These are phyloP conservation scores for Selenia dentaria DNA, from an alignment of 2,888 invertebrate species.

Conservation along the genomic window DNA sequence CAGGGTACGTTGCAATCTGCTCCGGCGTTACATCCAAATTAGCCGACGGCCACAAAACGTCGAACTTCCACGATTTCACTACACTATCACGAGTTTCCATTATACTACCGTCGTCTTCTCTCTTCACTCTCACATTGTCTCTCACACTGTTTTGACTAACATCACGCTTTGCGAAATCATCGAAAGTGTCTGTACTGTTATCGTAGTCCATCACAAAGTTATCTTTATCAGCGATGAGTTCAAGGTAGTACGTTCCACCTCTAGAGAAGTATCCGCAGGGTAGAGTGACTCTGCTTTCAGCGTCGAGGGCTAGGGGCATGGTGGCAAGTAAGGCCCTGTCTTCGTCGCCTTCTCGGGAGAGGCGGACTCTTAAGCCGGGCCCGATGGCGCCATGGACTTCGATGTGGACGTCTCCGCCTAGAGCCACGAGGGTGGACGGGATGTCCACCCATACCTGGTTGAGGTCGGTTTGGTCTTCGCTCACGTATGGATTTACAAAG, in stretches of 20 bases:
- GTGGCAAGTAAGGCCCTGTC: constrained; percentile 66
- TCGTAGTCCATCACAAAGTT: constrained; percentile 57
- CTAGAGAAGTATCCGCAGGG: constrained; percentile 90
- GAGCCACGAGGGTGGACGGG: constrained; percentile 90
- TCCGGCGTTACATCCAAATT: constrained; percentile 89
- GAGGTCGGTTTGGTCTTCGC: constrained; percentile 65
- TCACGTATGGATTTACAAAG: constrained; percentile 69
- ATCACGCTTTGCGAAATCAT: constrained; percentile 19
- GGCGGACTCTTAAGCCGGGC: constrained; percentile 66
- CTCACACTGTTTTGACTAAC: constrained; percentile 1
- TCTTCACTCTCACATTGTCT: constrained; percentile 43
- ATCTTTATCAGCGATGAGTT: constrained; percentile 68
- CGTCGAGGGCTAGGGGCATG: constrained; percentile 78
- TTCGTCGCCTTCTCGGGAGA: constrained; percentile 79
- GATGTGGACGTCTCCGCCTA: constrained; percentile 92
- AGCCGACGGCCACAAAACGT: constrained; percentile 93
- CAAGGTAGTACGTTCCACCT: constrained; percentile 86
- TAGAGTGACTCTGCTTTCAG: constrained; percentile 79
- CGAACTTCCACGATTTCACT: constrained; percentile 85
- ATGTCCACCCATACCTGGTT: constrained; percentile 86
- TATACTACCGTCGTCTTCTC: constrained; percentile 65
- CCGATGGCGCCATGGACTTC: constrained; percentile 84
- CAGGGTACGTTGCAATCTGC: constrained; percentile 92
- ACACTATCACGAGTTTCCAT: constrained; percentile 72
- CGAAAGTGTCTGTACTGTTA: constrained; percentile 44